Evolutionary conservation across 2,888 invertebrate genomes (phyloP).

Genomic region (Nephrotoma appendiculata): DNA sequence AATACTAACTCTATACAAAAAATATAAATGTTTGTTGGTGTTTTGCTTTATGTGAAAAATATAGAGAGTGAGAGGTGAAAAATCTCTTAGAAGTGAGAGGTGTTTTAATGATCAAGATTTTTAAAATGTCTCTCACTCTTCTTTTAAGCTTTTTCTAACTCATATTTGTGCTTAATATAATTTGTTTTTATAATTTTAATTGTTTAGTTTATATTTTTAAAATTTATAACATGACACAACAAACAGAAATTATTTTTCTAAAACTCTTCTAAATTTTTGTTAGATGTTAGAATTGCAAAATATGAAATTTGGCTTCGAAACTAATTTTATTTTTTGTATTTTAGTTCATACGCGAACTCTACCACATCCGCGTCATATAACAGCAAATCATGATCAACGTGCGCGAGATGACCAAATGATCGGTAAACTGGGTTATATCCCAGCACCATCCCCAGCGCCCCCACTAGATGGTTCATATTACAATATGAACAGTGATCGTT

Average conservation of each 20-base stretch:
- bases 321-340: slow-evolving; percentile 10
- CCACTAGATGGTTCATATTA: slow-evolving; percentile 66
- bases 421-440: slow-evolving; percentile 31
- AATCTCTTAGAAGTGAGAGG: neutral
- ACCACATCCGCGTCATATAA: slow-evolving; percentile 31
- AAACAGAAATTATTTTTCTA: neutral
- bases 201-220: neutral
- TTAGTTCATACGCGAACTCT: slow-evolving; percentile 30
- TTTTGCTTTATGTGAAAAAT: neutral
- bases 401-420: slow-evolving; percentile 34
- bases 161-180: neutral
- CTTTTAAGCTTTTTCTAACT: neutral
- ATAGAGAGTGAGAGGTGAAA: too few species aligned
- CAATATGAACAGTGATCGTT: slow-evolving; percentile 64
- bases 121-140: neutral
- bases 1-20: slow-evolving; percentile 2
- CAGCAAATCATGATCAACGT: slow-evolving; percentile 24
- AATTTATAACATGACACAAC: neutral
- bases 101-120: neutral
- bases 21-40: neutral
- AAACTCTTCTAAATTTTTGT: neutral
- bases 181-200: neutral
- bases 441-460: slow-evolving; percentile 53
- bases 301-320: neutral
- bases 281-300: neutral